phyloP scores from a whole-genome alignment of 2,797 vertebrate species.

The Spinibarbus caldwelli region DNA sequence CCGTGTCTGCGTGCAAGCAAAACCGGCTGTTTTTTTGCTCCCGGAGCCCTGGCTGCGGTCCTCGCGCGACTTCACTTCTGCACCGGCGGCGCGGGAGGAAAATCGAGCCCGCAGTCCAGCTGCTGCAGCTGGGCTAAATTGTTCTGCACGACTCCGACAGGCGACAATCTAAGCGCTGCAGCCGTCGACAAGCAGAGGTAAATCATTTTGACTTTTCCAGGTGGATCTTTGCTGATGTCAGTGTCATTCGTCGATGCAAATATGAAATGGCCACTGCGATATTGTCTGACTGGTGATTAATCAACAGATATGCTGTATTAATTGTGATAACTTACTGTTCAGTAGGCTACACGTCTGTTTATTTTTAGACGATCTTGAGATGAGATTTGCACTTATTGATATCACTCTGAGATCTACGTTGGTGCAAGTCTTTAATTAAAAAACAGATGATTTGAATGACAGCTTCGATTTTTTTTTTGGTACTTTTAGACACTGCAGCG shows the following conservation, averaged over 20 bases:
- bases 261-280: slow-evolving; percentile 11
- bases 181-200: slow-evolving; percentile 27
- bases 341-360: not conserved
- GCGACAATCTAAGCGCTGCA: slow-evolving; percentile 8
- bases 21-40: slow-evolving; percentile 33
- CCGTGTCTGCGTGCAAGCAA: slow-evolving; percentile 33
- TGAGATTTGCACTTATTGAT: not conserved
- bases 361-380: not conserved
- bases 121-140: slow-evolving; percentile 34
- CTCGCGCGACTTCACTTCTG: slow-evolving; percentile 54
- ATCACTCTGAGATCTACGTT: not conserved
- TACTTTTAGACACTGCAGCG: not conserved
- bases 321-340: not conserved
- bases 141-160: slow-evolving; percentile 15
- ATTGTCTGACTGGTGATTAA: not conserved
- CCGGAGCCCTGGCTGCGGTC: slow-evolving; percentile 43
- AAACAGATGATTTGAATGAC: not conserved
- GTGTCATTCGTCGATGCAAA: not conserved
- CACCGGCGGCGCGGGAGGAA: slow-evolving; percentile 54
- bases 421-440: not conserved
- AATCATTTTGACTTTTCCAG: not conserved
- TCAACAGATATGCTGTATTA: not conserved
- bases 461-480: not conserved
- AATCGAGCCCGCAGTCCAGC: slow-evolving; percentile 61
- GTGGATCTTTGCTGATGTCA: not conserved